phyloP scores from a whole-genome alignment of 2,888 invertebrate species.

The Trisateles emortualis region DNA sequence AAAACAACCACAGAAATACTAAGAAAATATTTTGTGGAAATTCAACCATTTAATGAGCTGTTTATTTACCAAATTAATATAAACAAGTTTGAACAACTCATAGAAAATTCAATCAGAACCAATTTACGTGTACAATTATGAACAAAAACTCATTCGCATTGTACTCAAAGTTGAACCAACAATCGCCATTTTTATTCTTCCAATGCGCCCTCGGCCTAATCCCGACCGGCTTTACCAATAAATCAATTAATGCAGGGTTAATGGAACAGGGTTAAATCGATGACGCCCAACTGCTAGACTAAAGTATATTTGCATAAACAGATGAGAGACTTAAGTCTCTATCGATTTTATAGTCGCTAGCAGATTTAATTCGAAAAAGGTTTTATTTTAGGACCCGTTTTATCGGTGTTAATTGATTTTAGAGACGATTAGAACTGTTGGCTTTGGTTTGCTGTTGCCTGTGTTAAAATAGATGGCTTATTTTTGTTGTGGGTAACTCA shows the following conservation, averaged over 20 bases:
- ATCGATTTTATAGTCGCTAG: conserved; percentile 22
- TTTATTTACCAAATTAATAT: neutral
- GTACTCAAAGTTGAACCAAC: neutral
- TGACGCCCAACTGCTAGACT: conserved; percentile 32
- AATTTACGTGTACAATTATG: conserved; percentile 1
- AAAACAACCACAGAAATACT: neutral
- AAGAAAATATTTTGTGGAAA: neutral
- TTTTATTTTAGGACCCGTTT: conserved; percentile 18
- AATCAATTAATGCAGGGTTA: conserved; percentile 46
- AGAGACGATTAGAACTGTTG: neutral
- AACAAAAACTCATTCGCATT: neutral
- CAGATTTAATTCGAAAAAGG: conserved; percentile 21
- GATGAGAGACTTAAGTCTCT: conserved; percentile 35
- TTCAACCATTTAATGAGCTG: neutral
- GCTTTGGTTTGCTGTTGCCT: neutral
- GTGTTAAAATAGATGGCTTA: neutral
- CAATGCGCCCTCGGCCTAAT: conserved; percentile 30
- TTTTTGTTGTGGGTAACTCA: neutral
- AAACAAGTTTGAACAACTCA: neutral
- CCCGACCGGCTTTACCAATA: conserved; percentile 34
- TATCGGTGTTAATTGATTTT: conserved; percentile 31
- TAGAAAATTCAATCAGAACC: conserved; percentile 1
- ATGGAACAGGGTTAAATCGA: conserved; percentile 45
- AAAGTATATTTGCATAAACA: conserved; percentile 48
- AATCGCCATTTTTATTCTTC: conserved; percentile 24